Conservation (phyloP, 2,888 invertebrate genomes). For the Harpalus rufipes region DNA sequence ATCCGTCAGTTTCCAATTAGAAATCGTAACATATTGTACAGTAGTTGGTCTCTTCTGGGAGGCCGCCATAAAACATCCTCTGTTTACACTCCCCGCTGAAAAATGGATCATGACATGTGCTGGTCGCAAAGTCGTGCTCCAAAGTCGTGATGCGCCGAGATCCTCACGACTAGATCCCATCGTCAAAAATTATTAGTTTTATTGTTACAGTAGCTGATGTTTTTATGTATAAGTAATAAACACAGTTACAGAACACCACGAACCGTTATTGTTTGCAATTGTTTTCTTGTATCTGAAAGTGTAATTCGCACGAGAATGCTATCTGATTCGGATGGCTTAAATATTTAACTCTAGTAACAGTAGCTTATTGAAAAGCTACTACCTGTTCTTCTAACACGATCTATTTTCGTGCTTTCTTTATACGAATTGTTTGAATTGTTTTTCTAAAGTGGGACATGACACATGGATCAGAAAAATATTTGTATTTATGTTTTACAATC, state of each 20-base stretch:
- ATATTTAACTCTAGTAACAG: neutral
- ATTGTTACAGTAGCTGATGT: constrained; percentile 63
- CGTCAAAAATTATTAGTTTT: constrained; percentile 64
- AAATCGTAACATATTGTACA: neutral
- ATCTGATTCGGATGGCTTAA: constrained; percentile 5
- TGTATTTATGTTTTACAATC: no score
- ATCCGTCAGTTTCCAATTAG: neutral
- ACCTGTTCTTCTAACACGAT: constrained; percentile 2
- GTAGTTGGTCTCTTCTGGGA: constrained; percentile 18
- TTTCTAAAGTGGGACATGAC: neutral
- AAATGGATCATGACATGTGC: constrained; percentile 68
- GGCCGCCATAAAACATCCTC: constrained; percentile 48
- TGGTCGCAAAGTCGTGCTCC: constrained; percentile 64
- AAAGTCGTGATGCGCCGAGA: constrained; percentile 39
- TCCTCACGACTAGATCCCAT: constrained; percentile 53
- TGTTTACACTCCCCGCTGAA: constrained; percentile 62
- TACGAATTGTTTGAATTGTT: neutral
- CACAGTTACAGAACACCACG: constrained; percentile 34
- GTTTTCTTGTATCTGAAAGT: constrained; percentile 54
- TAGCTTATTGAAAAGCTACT: constrained; percentile 2
- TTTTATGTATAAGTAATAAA: constrained; percentile 64
- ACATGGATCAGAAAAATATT: no score
- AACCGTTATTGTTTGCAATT: constrained; percentile 47
- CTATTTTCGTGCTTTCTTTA: neutral
- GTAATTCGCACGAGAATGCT: constrained; percentile 43